Base-by-base conservation (phyloP, 2,888 invertebrate genomes). In the Stramonita haemastoma region DNA sequence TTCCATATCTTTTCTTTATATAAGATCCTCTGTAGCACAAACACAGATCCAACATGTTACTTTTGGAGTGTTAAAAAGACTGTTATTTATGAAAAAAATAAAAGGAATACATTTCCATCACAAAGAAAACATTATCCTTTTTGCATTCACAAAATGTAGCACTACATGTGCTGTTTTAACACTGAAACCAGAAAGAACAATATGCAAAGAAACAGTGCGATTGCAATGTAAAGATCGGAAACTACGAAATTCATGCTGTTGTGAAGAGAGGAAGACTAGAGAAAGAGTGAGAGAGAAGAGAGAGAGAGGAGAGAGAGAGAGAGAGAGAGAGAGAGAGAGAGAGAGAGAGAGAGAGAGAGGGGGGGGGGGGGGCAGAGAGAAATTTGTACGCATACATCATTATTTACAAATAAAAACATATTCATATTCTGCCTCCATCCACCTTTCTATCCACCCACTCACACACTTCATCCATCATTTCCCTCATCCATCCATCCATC, bases 241-340 rank as follows among this genome's bases (percentile, higher is more conserved):
- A 46, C 46, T 46, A 46, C 17, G 66, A 66, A 2, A 66, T 26
- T 22, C 66, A 60, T 66, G 26, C 66, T 22, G 66, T 22, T 17
- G 13, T 17, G 13, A 26, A 66, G 66, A 2, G 26, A 66, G 66
- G 26, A 4, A 66, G 66, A 66, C 66, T n/a, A 66, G 66, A 66
- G 66, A 66, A 4, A 66, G 19, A 66, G 19, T 2, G 66, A 66
- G 66, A 66, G 66, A 13, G 6, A 66, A 19, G 26, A 22, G 66
- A 66, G 66, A 6, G 26, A 66, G 19, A 66, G 66, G 66, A 66
- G 13, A 66, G 6, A 66, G 66, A 66, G 2, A 85, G 46, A 85
- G 85, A 85, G 85, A 85, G 6, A 85, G 46, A 85, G n/a, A 36
- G 85, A 85, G 85, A 8, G n/a, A 85, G 85, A 36, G 46, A 11